phyloP scores from a whole-genome alignment of 2,113 vertebrate species.

The Circaetus gallicus region DNA sequence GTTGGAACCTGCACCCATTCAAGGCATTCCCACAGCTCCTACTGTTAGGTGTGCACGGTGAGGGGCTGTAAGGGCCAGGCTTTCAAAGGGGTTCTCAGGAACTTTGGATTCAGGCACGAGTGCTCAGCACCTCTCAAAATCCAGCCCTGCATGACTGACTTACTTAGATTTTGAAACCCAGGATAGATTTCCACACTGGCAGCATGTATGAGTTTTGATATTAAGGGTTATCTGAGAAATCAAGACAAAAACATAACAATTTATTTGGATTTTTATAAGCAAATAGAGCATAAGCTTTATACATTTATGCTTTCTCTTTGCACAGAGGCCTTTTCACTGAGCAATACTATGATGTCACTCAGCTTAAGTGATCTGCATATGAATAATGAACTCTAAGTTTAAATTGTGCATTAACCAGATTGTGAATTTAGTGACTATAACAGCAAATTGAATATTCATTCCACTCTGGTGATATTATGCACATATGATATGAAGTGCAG shows the following conservation, averaged over 20 bases:
- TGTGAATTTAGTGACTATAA: not conserved
- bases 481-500: not conserved
- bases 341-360: conserved; percentile 48
- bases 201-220: not conserved
- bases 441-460: not conserved
- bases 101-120: not conserved
- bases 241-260: not conserved
- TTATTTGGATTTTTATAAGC: not conserved
- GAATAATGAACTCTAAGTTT: conserved; percentile 78
- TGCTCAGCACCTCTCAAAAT: not conserved
- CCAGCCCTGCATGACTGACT: not conserved
- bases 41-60: not conserved
- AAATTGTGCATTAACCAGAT: not conserved
- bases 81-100: not conserved
- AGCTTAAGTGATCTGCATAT: conserved; percentile 64
- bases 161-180: not conserved
- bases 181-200: not conserved
- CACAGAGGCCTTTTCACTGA: conserved; percentile 62
- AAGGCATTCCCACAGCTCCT: not conserved
- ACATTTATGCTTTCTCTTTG: not conserved
- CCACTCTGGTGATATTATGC: not conserved
- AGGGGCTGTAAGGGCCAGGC: not conserved
- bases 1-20: not conserved
- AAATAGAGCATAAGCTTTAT: not conserved
- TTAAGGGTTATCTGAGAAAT: not conserved